Conservation (phyloP, 2,113 vertebrate species). For the Pseudopodoces humilis region DNA sequence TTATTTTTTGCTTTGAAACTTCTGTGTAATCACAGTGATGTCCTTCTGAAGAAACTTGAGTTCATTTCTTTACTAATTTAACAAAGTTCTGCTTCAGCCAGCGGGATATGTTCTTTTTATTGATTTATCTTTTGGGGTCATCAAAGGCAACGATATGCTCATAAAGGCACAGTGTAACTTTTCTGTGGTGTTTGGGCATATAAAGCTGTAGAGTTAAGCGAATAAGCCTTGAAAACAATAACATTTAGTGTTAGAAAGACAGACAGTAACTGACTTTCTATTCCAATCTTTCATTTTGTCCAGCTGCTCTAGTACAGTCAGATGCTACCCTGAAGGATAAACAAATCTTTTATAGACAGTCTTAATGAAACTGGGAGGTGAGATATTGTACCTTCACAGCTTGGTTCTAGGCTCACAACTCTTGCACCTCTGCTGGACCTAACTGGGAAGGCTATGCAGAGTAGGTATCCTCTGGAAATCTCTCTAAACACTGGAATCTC, state of each 20-base stretch:
- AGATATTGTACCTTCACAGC: neutral
- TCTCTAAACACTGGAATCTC: neutral
- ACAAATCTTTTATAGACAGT: neutral
- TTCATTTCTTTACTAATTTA: neutral
- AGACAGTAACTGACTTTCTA: neutral
- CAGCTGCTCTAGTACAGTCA: neutral
- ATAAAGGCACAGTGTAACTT: neutral
- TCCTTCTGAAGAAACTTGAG: neutral
- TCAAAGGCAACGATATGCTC: neutral
- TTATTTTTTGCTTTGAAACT: neutral
- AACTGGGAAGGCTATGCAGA: neutral
- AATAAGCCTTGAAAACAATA: constrained; percentile 1
- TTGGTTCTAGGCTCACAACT: neutral
- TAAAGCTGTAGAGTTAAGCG: neutral
- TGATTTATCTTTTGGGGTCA: neutral
- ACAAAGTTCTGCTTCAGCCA: neutral
- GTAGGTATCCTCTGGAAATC: neutral
- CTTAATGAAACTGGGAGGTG: neutral
- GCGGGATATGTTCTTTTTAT: neutral
- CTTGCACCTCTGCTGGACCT: neutral
- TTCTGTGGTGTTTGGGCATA: neutral
- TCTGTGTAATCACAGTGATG: neutral
- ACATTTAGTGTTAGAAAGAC: neutral
- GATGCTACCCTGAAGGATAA: constrained; percentile 32
- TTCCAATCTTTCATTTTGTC: neutral